Percentiles rank a stretch among this genome's conserved stretches.
Conservation (phyloP, 2,113 vertebrate species). For the Stomatorhinus ivindoensis region DNA sequence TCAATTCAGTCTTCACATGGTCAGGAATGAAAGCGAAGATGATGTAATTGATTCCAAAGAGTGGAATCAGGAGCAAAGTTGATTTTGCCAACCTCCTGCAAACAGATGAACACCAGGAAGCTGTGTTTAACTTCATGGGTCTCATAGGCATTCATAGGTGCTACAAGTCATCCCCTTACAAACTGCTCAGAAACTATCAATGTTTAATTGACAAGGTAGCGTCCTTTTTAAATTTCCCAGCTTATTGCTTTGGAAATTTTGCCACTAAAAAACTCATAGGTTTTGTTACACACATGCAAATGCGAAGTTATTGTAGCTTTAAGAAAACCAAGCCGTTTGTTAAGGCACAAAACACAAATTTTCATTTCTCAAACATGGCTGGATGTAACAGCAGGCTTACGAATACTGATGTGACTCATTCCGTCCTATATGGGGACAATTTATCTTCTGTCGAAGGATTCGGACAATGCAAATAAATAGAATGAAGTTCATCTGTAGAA, state of each 20-base stretch:
- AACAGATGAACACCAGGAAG: neutral
- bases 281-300: neutral
- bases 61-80: conserved; percentile 87
- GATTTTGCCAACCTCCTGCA: conserved; percentile 88
- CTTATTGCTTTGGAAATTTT: neutral
- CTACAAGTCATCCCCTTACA: neutral
- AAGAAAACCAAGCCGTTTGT: neutral
- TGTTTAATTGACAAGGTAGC: neutral
- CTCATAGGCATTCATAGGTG: neutral
- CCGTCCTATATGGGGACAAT: conserved; percentile 81
- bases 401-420: conserved; percentile 83
- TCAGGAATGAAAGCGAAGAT: conserved; percentile 87
- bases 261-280: neutral
- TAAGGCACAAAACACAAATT: neutral
- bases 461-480: conserved; percentile 91
- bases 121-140: neutral
- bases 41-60: conserved; percentile 91
- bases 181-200: neutral
- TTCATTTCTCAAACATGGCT: neutral
- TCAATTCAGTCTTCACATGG: conserved; percentile 63
- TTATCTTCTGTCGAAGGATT: conserved; percentile 89
- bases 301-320: neutral
- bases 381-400: conserved; percentile 59
- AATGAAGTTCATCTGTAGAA: conserved; percentile 78
- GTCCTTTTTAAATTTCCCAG: neutral